Evolutionary conservation across 2,797 vertebrate species (phyloP).

Genomic region (Enteromius thamalakanensis): DNA sequence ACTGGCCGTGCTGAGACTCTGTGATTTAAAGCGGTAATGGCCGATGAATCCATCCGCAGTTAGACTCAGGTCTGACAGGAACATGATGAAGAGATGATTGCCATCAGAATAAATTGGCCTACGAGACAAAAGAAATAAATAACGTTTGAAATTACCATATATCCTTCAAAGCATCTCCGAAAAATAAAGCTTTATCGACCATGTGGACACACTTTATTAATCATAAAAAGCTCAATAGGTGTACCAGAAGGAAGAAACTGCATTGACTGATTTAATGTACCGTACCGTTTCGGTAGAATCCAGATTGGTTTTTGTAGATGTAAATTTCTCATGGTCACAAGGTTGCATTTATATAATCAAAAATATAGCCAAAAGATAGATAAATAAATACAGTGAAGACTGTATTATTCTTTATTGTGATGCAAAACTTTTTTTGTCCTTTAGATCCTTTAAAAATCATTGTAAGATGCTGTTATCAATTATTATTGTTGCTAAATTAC

Average conservation of each 20-base stretch:
- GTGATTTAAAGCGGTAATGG: constrained; percentile 84
- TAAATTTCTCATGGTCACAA: not conserved
- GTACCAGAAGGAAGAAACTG: not conserved
- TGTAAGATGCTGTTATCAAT: not conserved
- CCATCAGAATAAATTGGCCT: constrained; percentile 84
- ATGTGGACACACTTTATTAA: not conserved
- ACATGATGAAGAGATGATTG: constrained; percentile 84
- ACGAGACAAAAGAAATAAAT: constrained; percentile 52
- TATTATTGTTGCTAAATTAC: not conserved
- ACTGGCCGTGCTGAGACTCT: constrained; percentile 75
- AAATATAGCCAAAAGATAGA: not conserved
- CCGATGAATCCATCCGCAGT: constrained; percentile 88
- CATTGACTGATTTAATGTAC: not conserved
- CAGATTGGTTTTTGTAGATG: not conserved
- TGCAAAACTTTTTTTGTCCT: not conserved
- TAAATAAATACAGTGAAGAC: not conserved
- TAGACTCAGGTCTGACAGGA: constrained; percentile 87
- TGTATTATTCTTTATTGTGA: too few relatives aligned
- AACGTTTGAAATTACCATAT: not conserved
- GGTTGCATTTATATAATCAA: not conserved
- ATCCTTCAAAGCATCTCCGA: not conserved
- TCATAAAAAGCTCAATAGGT: not conserved
- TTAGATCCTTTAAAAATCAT: not conserved
- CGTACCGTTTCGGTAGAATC: not conserved
- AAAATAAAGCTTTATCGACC: constrained; percentile 10